A percentile compares a stretch with the other conserved stretches of the same genome.
These are phyloP conservation scores for Merops nubicus DNA, from an alignment of 2,113 vertebrate species.

Conservation along the genomic window DNA sequence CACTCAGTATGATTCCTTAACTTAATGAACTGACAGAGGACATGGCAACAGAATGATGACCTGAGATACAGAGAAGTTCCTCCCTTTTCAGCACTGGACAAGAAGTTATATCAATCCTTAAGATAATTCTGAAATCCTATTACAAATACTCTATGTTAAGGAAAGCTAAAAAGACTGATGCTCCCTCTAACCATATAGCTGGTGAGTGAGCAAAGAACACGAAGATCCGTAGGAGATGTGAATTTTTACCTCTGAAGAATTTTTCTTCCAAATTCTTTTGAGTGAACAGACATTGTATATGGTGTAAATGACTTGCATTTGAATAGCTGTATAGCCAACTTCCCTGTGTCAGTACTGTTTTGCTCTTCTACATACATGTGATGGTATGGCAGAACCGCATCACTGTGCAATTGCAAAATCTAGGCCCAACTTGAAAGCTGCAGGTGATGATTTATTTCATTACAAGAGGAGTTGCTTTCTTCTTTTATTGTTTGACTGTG, in stretches of 20 bases:
- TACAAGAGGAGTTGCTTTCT: background rate
- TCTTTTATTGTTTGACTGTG: background rate
- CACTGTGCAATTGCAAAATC: background rate
- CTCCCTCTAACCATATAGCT: background rate
- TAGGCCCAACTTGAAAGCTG: background rate
- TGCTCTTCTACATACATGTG: background rate
- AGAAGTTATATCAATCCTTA: background rate
- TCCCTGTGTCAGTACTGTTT: background rate
- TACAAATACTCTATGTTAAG: background rate
- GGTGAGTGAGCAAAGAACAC: background rate
- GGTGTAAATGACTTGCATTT: background rate
- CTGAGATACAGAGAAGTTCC: background rate
- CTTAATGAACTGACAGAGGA: background rate
- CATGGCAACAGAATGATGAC: background rate
- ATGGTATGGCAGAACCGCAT: background rate
- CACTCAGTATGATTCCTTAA: background rate
- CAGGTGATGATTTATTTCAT: background rate
- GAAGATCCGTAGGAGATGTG: background rate
- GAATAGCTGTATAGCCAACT: background rate
- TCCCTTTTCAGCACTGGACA: background rate
- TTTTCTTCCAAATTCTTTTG: background rate
- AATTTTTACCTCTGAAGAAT: background rate
- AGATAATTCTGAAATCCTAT: background rate
- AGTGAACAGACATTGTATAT: background rate
- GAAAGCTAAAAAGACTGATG: background rate